phyloP scores from a whole-genome alignment of 2,113 vertebrate species.

The Trogon melanurus region DNA sequence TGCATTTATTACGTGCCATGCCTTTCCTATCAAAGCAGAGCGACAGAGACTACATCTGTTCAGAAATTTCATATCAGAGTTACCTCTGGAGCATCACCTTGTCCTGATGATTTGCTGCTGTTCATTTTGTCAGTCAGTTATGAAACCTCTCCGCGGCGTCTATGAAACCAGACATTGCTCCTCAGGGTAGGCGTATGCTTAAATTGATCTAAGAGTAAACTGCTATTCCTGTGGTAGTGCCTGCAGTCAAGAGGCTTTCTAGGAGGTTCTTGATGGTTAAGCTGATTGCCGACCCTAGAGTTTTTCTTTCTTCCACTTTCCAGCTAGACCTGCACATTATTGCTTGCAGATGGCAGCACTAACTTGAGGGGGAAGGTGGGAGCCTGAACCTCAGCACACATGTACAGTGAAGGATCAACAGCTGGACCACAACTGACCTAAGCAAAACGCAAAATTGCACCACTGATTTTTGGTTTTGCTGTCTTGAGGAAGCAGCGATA shows the following conservation, averaged over 20 bases:
- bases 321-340: not conserved
- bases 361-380: not conserved
- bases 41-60: not conserved
- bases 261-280: not conserved
- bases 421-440: not conserved
- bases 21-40: not conserved
- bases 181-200: not conserved
- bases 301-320: not conserved
- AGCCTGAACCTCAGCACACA: not conserved
- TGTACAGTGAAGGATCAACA: not conserved
- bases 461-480: not conserved
- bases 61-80: not conserved
- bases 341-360: not conserved
- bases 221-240: not conserved
- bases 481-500: not conserved
- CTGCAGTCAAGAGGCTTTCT: not conserved
- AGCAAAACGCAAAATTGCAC: not conserved
- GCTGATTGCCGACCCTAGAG: not conserved
- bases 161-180: not conserved
- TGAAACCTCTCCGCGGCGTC: not conserved
- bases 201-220: not conserved
- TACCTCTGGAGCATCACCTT: not conserved
- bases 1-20: not conserved
- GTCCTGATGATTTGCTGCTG: not conserved
- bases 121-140: conserved; percentile 1